phyloP scores from a whole-genome alignment of 2,888 invertebrate species.

The Agapetus fuscipes region DNA sequence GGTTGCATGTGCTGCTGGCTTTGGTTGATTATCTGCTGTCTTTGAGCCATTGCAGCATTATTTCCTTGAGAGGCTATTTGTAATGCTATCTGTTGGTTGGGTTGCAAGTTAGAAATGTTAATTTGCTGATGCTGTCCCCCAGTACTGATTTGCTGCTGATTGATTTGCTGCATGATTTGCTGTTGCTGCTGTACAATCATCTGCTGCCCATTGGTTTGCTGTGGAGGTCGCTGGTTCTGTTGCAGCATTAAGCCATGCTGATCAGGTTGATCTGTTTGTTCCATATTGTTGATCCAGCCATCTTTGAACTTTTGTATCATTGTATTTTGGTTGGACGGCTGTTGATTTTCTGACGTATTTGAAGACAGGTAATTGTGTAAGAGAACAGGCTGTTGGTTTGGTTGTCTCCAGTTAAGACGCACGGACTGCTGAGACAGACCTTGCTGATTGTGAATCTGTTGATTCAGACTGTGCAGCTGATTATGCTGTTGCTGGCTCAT shows the following conservation, averaged over 20 bases:
- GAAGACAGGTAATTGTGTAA: too few species aligned
- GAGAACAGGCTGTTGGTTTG: slow-evolving; percentile 41
- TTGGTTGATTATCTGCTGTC: slow-evolving; percentile 39
- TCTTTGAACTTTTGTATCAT: too few species aligned
- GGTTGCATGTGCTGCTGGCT: too few species aligned
- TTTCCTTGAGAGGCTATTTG: slow-evolving; percentile 36
- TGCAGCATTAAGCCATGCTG: slow-evolving; percentile 25
- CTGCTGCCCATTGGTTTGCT: slow-evolving; percentile 32
- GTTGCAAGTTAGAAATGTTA: slow-evolving; percentile 40
- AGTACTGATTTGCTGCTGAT: slow-evolving; percentile 39
- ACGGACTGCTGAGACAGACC: slow-evolving; percentile 21
- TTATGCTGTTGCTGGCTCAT: slow-evolving; percentile 23
- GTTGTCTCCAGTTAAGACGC: slow-evolving; percentile 31
- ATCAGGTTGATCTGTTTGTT: slow-evolving; percentile 18
- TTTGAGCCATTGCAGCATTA: too few species aligned
- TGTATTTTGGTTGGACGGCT: slow-evolving; percentile 34
- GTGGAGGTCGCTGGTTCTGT: slow-evolving; percentile 43
- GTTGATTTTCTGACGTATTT: too few species aligned
- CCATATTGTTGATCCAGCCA: slow-evolving; percentile 35
- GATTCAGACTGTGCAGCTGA: slow-evolving; percentile 20
- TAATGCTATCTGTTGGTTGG: slow-evolving; percentile 41
- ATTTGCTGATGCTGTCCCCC: slow-evolving; percentile 39
- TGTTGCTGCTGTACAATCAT: slow-evolving; percentile 43
- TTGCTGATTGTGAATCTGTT: slow-evolving; percentile 21
- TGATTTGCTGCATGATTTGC: slow-evolving; percentile 41